phyloP scores from a whole-genome alignment of 2,113 vertebrate species.

The Ondatra zibethicus region DNA sequence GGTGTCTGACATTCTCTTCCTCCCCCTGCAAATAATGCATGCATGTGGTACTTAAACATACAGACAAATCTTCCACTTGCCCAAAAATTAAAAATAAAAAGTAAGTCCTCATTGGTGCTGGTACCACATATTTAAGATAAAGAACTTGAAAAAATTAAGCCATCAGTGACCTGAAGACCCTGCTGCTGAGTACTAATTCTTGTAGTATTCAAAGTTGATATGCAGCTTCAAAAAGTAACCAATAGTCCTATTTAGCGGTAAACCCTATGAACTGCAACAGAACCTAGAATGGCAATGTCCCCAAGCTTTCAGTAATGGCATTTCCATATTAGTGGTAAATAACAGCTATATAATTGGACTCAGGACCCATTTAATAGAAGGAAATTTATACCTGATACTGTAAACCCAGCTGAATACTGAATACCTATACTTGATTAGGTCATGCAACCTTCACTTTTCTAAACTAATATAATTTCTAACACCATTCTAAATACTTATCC shows the following conservation, averaged over 20 bases:
- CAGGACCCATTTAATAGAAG: not conserved
- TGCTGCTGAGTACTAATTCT: not conserved
- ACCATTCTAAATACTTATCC: not conserved
- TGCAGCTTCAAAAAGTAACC: not conserved
- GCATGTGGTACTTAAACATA: not conserved
- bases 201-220: no score
- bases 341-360: not conserved
- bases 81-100: not conserved
- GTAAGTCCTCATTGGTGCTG: not conserved
- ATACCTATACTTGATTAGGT: not conserved
- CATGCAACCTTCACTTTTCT: not conserved
- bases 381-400: no score
- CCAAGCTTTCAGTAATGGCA: not conserved
- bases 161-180: not conserved
- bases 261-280: not conserved
- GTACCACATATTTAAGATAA: not conserved
- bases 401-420: not conserved
- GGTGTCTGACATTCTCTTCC: not conserved
- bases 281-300: not conserved
- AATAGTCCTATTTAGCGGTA: not conserved
- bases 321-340: not conserved
- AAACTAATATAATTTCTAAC: not conserved
- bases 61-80: no score
- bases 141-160: not conserved
- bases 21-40: not conserved